These are phyloP conservation scores for Neoitamus cyanurus DNA, from an alignment of 2,888 invertebrate genomes.

Conservation along the genomic window DNA sequence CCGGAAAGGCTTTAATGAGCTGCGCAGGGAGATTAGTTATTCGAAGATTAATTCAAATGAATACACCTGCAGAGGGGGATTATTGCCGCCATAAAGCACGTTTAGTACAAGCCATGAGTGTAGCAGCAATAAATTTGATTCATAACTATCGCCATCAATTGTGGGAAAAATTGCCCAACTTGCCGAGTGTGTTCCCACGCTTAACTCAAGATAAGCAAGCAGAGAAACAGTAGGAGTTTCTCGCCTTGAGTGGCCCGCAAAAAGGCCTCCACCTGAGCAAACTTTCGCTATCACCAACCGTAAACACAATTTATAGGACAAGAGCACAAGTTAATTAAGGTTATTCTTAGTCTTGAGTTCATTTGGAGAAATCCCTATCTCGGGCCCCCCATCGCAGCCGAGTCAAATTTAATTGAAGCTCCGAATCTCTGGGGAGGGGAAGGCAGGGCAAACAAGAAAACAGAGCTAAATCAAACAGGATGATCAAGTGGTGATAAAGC, in stretches of 20 bases:
- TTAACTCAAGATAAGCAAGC: not conserved
- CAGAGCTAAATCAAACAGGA: constrained; percentile 37
- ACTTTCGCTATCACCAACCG: constrained; percentile 34
- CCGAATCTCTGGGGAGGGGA: not conserved
- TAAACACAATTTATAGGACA: constrained; percentile 42
- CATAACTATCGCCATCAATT: not conserved
- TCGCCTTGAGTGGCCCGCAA: not conserved
- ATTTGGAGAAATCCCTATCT: constrained; percentile 32
- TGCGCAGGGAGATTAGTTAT: not conserved
- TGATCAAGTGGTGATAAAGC: constrained; percentile 35
- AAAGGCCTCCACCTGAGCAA: constrained; percentile 28
- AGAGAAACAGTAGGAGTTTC: not conserved
- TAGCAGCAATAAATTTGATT: not conserved
- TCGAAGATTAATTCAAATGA: not conserved
- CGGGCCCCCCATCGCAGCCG: not conserved
- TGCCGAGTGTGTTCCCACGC: not conserved
- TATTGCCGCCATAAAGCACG: not conserved
- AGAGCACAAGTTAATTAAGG: constrained; percentile 44
- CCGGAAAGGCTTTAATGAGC: not conserved
- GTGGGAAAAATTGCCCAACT: not conserved
- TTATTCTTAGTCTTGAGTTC: constrained; percentile 41
- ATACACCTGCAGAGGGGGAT: not conserved
- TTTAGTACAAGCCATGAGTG: not conserved
- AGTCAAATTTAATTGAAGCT: constrained; percentile 38
- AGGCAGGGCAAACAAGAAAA: constrained; percentile 17